Base-by-base conservation (phyloP, 1,140 invertebrate genomes). In the Venturia canescens region DNA sequence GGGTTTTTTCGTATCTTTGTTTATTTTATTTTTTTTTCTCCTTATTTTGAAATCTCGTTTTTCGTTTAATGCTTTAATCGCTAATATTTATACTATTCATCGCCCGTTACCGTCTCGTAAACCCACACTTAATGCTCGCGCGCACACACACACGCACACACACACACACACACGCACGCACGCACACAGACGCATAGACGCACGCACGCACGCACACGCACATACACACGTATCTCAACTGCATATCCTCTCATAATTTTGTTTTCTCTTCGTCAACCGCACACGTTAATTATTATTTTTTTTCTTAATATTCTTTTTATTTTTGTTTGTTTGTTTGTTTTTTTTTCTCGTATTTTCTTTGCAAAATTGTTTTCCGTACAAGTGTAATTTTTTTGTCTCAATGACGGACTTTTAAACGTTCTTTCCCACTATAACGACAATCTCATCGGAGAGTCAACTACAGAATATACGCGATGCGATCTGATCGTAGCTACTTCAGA, bases 391-490 rank as follows among this genome's bases (percentile, higher is more conserved):
- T 44, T 44, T 44, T 44, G 38, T 44, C 38, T 60, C 78, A 75
- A 83, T 82, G 15, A 44, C 38, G 38, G 38, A 44, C 38, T 44
- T 6, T 82, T 77, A 67, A 57, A 67, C 38, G 31, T 29, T 69
- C 60, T 60, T 79, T 34, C 7, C 29, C 18, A 71, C 50, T 63
- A 44, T 79, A 69, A 48, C 44, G 57, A 84, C 83, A 86, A 86
- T 81, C 84, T 83, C 82, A 86, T 84, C 83, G 83, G 86, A 84
- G 83, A 84, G 82, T 88, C 86, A 88, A 88, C 84, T 88, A 86
- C 80, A 81, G 84, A 85, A 85, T 87, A 87, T 88, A 88, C 86
- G 85, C 84, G 38, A 44, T 44, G 38, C 38, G 85, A 87, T 84
- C 83, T 88, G 83, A 83, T 38, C 82, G 82, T 80, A 86, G 82